Evolutionary conservation across 1,140 invertebrate genomes (phyloP).

Genomic region (Diabrotica undecimpunctata): DNA sequence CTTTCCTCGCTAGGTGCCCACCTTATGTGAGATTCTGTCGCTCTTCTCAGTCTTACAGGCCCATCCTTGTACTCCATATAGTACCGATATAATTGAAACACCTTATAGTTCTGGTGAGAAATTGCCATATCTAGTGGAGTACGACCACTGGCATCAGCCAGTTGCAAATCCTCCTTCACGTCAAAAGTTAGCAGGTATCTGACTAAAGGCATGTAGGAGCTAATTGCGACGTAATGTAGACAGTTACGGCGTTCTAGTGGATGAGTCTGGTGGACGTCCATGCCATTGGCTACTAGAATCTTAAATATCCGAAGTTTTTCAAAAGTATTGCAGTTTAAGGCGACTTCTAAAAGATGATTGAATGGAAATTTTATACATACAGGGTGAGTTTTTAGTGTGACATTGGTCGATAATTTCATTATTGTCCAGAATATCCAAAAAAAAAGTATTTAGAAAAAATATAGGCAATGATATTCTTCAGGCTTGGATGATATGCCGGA

Average conservation of each 20-base stretch:
- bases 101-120: not conserved
- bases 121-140: not conserved
- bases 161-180: not conserved
- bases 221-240: conserved; percentile 9
- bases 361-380: not conserved
- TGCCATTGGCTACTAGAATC: not conserved
- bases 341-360: conserved; percentile 4
- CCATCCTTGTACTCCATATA: not conserved
- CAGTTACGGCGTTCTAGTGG: conserved; percentile 6
- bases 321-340: not conserved
- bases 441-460: too few species aligned
- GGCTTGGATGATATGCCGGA: too few species aligned
- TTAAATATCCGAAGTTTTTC: not conserved
- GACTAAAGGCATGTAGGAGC: not conserved
- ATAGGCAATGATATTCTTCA: too few species aligned
- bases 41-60: too few species aligned
- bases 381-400: too few species aligned
- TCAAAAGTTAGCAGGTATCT: not conserved
- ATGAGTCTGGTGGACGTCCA: conserved; percentile 3
- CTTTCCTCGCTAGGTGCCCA: too few species aligned
- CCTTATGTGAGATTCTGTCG: too few species aligned
- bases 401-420: not conserved
- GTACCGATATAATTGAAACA: not conserved
- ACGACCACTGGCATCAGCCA: not conserved
- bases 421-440: not conserved